A percentile compares a stretch with the other conserved stretches of the same genome.
Evolutionary conservation across 2,113 vertebrate genomes (phyloP).

Genomic region (Cyphomyrus plagiostoma): DNA sequence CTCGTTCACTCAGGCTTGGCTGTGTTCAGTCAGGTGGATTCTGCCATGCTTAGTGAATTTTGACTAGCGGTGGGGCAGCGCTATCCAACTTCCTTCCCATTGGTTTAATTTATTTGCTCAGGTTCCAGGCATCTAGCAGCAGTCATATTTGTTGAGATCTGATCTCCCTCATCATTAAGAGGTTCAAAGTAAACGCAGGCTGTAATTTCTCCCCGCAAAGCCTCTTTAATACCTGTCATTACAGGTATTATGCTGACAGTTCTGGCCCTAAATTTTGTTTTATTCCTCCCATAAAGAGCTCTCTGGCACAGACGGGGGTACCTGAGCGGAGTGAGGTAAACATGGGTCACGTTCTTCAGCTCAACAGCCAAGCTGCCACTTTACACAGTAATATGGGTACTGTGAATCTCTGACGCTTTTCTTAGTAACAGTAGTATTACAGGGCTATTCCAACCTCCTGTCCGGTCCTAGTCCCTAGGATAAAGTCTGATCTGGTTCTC

Average conservation of each 20-base stretch:
- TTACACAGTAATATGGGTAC: neutral
- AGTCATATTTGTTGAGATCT: neutral
- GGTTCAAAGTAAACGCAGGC: slow-evolving; percentile 3
- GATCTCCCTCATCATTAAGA: neutral
- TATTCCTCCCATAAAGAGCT: neutral
- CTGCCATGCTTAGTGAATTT: neutral
- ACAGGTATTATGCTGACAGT: neutral
- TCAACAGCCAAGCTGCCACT: neutral
- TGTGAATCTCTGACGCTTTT: neutral
- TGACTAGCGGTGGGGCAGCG: neutral
- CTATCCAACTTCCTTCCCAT: neutral
- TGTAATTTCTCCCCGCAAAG: slow-evolving; percentile 7
- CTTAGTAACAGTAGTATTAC: neutral
- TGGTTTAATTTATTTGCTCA: neutral
- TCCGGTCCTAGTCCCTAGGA: neutral
- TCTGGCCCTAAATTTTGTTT: neutral
- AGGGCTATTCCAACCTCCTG: neutral
- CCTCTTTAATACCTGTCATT: slow-evolving; percentile 12
- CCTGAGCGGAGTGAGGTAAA: neutral
- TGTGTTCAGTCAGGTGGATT: neutral
- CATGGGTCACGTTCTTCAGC: neutral
- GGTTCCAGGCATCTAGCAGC: neutral
- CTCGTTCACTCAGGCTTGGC: neutral
- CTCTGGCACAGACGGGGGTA: neutral
- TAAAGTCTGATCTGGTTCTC: neutral